A percentile compares a stretch with the other conserved stretches of the same genome.
phyloP scores from a whole-genome alignment of 2,113 vertebrate species.

The Hyperopisus bebe region DNA sequence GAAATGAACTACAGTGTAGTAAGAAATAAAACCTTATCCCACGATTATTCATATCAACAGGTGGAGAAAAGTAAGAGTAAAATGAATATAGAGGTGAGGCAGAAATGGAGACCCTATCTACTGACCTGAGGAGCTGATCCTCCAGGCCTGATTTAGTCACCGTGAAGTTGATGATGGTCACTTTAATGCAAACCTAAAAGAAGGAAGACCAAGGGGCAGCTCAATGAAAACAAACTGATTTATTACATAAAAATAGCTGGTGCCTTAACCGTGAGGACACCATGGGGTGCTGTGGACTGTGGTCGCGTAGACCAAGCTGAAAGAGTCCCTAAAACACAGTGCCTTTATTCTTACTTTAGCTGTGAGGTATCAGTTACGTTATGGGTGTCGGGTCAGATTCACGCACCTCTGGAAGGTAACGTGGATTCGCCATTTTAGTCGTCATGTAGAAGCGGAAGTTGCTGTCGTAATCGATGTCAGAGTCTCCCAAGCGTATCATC shows the following conservation, averaged over 20 bases:
- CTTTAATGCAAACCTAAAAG: conserved; percentile 82
- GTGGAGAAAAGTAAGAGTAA: neutral
- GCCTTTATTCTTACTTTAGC: neutral
- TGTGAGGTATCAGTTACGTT: neutral
- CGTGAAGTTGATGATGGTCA: conserved; percentile 84
- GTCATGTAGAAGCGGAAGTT: conserved; percentile 83
- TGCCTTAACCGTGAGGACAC: neutral
- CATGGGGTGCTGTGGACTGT: neutral
- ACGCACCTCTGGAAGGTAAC: conserved; percentile 79
- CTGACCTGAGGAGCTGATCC: conserved; percentile 77
- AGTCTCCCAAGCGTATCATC: conserved; percentile 75
- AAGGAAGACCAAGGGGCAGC: neutral
- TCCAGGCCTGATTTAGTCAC: conserved; percentile 80
- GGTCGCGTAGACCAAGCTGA: neutral
- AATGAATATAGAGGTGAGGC: neutral
- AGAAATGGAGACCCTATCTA: neutral
- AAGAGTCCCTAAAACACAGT: neutral
- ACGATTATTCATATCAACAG: neutral
- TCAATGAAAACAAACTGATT: neutral
- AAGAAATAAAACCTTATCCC: neutral
- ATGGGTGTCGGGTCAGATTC: neutral
- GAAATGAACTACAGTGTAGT: neutral
- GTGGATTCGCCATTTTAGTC: conserved; percentile 81
- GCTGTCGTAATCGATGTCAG: conserved; percentile 77
- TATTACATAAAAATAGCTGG: neutral